Conservation (phyloP, 1,140 invertebrate species). For the Pogonus chalceus region DNA sequence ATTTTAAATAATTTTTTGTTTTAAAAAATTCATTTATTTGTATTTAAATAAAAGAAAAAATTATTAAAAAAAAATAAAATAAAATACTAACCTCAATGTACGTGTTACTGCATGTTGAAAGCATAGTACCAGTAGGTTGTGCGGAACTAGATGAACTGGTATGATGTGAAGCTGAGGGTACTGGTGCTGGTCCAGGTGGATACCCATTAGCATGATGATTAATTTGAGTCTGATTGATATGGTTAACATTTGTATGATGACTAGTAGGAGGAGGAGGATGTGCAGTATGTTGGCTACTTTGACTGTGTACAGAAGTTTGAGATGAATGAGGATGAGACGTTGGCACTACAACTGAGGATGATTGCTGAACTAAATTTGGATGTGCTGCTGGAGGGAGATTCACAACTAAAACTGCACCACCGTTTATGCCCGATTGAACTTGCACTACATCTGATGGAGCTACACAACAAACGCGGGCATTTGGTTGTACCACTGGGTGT, state of each 20-base stretch:
- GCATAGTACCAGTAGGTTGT: constrained; percentile 40
- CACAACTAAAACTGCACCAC: constrained; percentile 66
- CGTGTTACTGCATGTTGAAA: constrained; percentile 49
- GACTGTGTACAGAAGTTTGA: constrained; percentile 22
- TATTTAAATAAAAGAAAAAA: constrained; percentile 5
- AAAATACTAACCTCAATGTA: constrained; percentile 44
- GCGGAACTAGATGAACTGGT: constrained; percentile 18
- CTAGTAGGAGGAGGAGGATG: constrained; percentile 22
- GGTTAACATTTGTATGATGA: constrained; percentile 21
- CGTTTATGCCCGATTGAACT: constrained; percentile 47
- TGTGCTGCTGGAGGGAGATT: constrained; percentile 55
- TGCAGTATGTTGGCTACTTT: constrained; percentile 12
- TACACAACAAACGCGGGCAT: constrained; percentile 37
- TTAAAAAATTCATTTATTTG: constrained; percentile 13
- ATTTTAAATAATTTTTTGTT: not conserved
- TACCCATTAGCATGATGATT: constrained; percentile 10
- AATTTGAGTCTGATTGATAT: constrained; percentile 15
- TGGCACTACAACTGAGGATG: constrained; percentile 11
- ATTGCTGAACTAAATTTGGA: constrained; percentile 31
- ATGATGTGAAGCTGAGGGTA: constrained; percentile 18
- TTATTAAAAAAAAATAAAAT: constrained; percentile 13
- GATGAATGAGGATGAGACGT: constrained; percentile 23
- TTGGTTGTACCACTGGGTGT: constrained; percentile 17
- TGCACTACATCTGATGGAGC: constrained; percentile 47
- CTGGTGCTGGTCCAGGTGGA: constrained; percentile 12